Percentiles rank a stretch among this genome's conserved stretches.
Conservation (phyloP, 2,797 vertebrate genomes). For the Ctenopoma multispine region DNA sequence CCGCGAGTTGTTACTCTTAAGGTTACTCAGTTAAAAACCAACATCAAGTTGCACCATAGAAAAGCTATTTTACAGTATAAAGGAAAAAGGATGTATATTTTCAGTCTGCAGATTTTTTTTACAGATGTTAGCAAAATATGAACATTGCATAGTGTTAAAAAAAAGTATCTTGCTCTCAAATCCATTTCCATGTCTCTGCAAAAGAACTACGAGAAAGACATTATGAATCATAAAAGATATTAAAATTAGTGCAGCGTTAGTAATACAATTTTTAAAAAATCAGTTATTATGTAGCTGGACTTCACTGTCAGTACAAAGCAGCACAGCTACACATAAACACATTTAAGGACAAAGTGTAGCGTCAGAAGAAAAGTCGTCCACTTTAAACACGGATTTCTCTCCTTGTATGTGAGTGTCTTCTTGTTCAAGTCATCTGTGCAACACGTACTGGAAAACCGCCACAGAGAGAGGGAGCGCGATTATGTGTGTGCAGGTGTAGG, state of each 20-base stretch:
- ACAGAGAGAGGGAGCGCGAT: conserved; percentile 37
- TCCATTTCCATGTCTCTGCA: conserved; percentile 47
- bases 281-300: conserved; percentile 33
- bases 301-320: conserved; percentile 45
- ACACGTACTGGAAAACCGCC: conserved; percentile 52
- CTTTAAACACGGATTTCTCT: conserved; percentile 59
- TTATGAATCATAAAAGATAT: conserved; percentile 24
- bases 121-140: conserved; percentile 78
- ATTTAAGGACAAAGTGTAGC: conserved; percentile 39
- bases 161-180: conserved; percentile 53
- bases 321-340: conserved; percentile 45
- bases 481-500: conserved; percentile 36
- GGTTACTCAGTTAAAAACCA: conserved; percentile 75
- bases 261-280: conserved; percentile 25
- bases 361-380: conserved; percentile 51
- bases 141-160: conserved; percentile 67
- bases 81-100: conserved; percentile 87
- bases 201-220: conserved; percentile 46
- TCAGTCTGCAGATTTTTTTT: conserved; percentile 84
- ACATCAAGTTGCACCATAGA: conserved; percentile 77
- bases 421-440: conserved; percentile 59
- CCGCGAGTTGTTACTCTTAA: conserved; percentile 64
- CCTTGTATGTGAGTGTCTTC: conserved; percentile 64
- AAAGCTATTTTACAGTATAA: conserved; percentile 84
- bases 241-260: conserved; percentile 48